These are phyloP conservation scores for Oryzias dopingdopingensis DNA, from an alignment of 2,797 vertebrate species.

Conservation along the genomic window DNA sequence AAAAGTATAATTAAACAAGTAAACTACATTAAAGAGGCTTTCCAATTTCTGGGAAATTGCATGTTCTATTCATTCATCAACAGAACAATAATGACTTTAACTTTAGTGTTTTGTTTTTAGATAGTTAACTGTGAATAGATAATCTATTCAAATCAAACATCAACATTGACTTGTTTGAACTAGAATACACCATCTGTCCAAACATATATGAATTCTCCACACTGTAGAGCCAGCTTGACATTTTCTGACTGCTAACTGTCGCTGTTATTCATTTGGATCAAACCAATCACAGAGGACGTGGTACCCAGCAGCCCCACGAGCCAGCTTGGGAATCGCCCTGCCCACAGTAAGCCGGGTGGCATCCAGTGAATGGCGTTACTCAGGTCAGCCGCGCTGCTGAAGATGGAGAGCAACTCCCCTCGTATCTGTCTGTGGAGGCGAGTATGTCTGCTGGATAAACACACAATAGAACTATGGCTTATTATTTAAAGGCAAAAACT, in stretches of 20 bases:
- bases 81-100: not conserved
- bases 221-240: slow-evolving; percentile 13
- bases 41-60: not conserved
- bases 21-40: not conserved
- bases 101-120: slow-evolving; percentile 1
- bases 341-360: slow-evolving; percentile 90
- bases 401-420: slow-evolving; percentile 77
- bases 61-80: not conserved
- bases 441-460: slow-evolving; percentile 34
- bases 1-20: no score
- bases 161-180: slow-evolving; percentile 1
- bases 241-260: slow-evolving; percentile 24
- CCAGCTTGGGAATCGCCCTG: slow-evolving; percentile 85
- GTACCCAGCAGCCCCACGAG: slow-evolving; percentile 93
- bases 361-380: slow-evolving; percentile 93
- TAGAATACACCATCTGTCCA: not conserved
- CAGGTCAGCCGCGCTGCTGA: slow-evolving; percentile 83
- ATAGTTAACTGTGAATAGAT: not conserved
- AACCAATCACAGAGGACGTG: slow-evolving; percentile 84
- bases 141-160: slow-evolving; percentile 10
- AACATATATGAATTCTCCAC: slow-evolving; percentile 9
- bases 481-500: not conserved
- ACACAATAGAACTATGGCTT: rapidly evolving
- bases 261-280: slow-evolving; percentile 76
- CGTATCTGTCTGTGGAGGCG: slow-evolving; percentile 61